Percentiles rank a stretch among this genome's conserved stretches.
Conservation (phyloP, 2,113 vertebrate species). For the Psephotus haematonotus region DNA sequence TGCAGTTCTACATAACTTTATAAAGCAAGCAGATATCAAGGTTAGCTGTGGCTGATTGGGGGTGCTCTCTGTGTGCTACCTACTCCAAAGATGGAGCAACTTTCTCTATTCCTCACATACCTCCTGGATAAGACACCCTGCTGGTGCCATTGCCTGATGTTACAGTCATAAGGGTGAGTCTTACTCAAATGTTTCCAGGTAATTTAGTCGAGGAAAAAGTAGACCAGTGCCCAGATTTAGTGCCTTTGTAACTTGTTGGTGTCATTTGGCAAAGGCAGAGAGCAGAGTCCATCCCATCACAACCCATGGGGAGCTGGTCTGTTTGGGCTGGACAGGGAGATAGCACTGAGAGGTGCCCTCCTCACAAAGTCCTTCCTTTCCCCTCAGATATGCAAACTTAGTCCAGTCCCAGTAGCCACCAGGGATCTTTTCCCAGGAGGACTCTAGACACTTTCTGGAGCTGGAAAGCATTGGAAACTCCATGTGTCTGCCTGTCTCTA, state of each 20-base stretch:
- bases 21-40: not conserved
- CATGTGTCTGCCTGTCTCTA: not conserved
- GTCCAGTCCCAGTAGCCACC: not conserved
- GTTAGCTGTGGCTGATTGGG: not conserved
- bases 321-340: not conserved
- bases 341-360: not conserved
- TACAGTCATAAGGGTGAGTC: not conserved
- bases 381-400: not conserved
- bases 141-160: not conserved
- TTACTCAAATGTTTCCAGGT: not conserved
- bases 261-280: not conserved
- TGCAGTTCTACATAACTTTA: not conserved
- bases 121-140: not conserved
- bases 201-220: not conserved
- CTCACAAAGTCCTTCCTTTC: not conserved
- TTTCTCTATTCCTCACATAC: not conserved
- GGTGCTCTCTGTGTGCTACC: not conserved
- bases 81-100: not conserved
- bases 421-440: not conserved
- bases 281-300: not conserved
- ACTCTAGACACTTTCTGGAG: not conserved
- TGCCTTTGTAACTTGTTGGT: not conserved
- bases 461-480: not conserved
- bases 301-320: not conserved
- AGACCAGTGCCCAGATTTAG: rapidly evolving